Base-by-base conservation (phyloP, 2,113 vertebrate species). In the Origma solitaria region DNA sequence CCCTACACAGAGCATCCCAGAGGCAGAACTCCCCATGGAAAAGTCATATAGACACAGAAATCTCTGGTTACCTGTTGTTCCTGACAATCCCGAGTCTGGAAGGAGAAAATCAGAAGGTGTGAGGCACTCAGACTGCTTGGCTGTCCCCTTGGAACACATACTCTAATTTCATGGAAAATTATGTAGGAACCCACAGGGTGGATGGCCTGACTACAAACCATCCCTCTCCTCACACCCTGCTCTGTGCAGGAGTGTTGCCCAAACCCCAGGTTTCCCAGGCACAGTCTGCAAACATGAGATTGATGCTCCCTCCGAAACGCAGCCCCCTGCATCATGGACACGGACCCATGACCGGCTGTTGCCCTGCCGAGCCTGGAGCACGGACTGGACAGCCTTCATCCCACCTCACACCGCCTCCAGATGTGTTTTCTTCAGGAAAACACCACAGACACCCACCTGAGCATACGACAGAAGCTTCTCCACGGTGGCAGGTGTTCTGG, bases 321-420 rank as follows among this genome's bases (percentile, higher is more conserved):
- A 2, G 12, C 4, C 6, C 49, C 20, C 38, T 47, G 7, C 1
- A 0, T 6, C 12, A n/a, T 31, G 31, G 13, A 68, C 9, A 0
- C 1, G 10, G 25, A 50, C 27, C 27, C 54, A 35, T 0, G 0
- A 31, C 31, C n/a, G 4, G 6, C 47, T n/a, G 40, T 47, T 19
- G 18, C 64, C 44, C 9, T 24, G n/a, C 64, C 7, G 31, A 58
- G 21, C 50, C 16, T 0, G 0, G 5, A 53, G 54, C 38, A 38
- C 64, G 38, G 76, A 33, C 45, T 86, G 40, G 21, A 18, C 60
- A 66, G 16, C 2, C 23, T 57, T 47, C 13, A 10, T 7, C 38
- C 21, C 50, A 15, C 50, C 24, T 28, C 61, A 40, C 42, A 51
- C 25, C 12, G 31, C 15, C 19, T 14, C 37, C 37, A 30, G 12